phyloP scores from a whole-genome alignment of 2,797 vertebrate genomes.

The Ambastaia sidthimunki region DNA sequence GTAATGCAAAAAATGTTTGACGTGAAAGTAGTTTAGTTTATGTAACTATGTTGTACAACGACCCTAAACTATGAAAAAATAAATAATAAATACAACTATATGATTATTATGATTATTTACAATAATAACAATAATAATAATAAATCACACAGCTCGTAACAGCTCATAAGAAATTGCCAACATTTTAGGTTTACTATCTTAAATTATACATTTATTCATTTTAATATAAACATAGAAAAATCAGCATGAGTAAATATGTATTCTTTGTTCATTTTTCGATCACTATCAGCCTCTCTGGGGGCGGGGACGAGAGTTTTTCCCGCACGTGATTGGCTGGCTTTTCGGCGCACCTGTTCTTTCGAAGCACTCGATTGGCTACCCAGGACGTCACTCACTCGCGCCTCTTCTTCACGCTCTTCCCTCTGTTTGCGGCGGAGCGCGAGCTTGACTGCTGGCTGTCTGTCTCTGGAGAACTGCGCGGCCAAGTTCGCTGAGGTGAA shows the following conservation, averaged over 20 bases:
- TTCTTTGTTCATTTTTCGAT: not conserved
- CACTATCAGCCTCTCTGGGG: not conserved
- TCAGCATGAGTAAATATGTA: not conserved
- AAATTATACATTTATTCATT: not conserved
- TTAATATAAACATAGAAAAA: not conserved
- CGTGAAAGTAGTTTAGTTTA: not conserved
- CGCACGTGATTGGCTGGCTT: constrained; percentile 33
- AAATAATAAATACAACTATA: not conserved
- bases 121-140: too few species aligned
- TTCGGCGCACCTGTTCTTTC: constrained; percentile 48
- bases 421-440: constrained; percentile 25
- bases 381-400: constrained; percentile 7
- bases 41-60: too few species aligned
- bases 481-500: constrained; percentile 39
- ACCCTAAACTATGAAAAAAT: too few species aligned
- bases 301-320: constrained; percentile 3
- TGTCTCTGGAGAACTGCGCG: constrained; percentile 45
- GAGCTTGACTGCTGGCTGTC: constrained; percentile 41
- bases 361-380: constrained; percentile 35
- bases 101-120: not conserved
- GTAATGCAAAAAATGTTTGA: not conserved
- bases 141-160: not conserved
- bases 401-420: constrained; percentile 34
- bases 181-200: not conserved
- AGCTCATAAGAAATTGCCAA: not conserved